phyloP scores from a whole-genome alignment of 2,113 vertebrate genomes.

The Thalassoma bifasciatum region DNA sequence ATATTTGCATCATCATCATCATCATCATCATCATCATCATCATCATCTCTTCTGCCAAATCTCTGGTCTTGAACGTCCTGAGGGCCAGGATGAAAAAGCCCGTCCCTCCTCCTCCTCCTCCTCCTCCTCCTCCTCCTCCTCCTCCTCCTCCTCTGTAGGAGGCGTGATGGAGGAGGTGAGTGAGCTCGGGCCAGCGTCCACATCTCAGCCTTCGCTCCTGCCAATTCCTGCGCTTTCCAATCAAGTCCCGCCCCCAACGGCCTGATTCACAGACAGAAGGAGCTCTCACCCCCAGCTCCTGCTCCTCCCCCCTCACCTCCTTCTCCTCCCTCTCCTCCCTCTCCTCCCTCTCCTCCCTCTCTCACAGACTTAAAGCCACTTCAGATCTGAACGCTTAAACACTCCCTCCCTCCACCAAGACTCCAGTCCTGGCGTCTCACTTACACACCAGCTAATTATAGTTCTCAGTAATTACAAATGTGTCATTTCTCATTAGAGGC shows the following conservation, averaged over 20 bases:
- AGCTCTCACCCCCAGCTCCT: constrained; percentile 5
- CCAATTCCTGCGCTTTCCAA: constrained; percentile 27
- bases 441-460: constrained; percentile 75
- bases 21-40: neutral
- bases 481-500: constrained; percentile 79
- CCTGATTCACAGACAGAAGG: constrained; percentile 4
- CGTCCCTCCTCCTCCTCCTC: constrained; percentile 51
- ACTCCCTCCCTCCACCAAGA: constrained; percentile 29
- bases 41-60: constrained; percentile 29
- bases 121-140: constrained; percentile 22
- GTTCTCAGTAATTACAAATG: constrained; percentile 78
- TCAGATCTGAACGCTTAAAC: neutral
- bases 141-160: constrained; percentile 61
- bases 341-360: too few species aligned
- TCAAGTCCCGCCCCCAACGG: constrained; percentile 19
- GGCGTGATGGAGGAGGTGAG: constrained; percentile 69
- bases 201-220: constrained; percentile 35
- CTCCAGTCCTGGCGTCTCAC: constrained; percentile 59
- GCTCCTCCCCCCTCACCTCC: too few species aligned
- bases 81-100: constrained; percentile 48
- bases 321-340: constrained; percentile 4
- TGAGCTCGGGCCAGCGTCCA: constrained; percentile 54
- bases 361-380: neutral
- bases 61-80: constrained; percentile 30
- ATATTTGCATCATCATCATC: too few species aligned